Evolutionary conservation across 1,140 invertebrate genomes (phyloP).

Genomic region (Acromyrmex heyeri): DNA sequence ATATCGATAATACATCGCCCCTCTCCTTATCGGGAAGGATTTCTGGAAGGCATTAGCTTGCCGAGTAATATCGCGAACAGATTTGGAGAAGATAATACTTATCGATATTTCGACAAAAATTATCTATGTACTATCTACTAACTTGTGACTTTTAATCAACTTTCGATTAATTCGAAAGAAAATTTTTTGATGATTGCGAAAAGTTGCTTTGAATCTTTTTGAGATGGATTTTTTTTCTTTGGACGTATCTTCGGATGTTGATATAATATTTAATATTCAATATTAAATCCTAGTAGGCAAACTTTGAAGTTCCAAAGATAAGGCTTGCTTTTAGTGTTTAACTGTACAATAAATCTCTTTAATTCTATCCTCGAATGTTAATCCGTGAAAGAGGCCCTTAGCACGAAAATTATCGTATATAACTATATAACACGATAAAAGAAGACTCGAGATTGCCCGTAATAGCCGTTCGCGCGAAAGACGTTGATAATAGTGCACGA

Average conservation of each 20-base stretch:
- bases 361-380: not conserved
- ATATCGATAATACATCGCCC: slow-evolving; percentile 44
- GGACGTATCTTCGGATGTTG: not conserved
- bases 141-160: not conserved
- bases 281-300: not conserved
- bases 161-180: not conserved
- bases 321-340: not conserved
- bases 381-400: not conserved
- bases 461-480: slow-evolving; percentile 35
- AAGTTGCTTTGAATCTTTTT: not conserved
- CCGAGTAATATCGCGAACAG: not conserved
- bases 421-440: not conserved
- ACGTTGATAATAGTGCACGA: slow-evolving; percentile 35
- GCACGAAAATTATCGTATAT: not conserved
- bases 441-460: slow-evolving; percentile 34
- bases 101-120: not conserved
- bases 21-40: not conserved
- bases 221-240: not conserved
- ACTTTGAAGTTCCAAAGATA: not conserved
- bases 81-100: slow-evolving; percentile 2
- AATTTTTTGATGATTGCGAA: not conserved
- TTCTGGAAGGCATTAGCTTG: not conserved
- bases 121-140: not conserved
- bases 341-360: not conserved
- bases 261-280: not conserved